These are phyloP conservation scores for Archivesica marissinica DNA, from an alignment of 1,140 invertebrate genomes.

Conservation along the genomic window DNA sequence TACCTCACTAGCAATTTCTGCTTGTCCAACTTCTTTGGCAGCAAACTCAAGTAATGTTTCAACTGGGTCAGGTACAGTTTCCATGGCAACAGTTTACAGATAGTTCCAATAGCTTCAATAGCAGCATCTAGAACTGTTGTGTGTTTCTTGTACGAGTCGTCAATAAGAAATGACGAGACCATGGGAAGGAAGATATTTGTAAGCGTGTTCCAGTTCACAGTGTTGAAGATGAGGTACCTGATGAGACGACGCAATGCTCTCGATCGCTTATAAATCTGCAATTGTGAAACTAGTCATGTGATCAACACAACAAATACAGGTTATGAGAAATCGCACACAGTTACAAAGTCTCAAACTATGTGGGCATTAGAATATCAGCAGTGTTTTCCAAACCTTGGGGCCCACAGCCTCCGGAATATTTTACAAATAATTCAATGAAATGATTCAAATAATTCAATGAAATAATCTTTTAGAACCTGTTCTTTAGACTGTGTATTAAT, in stretches of 20 bases:
- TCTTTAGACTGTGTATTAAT: too few species aligned
- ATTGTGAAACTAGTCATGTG: constrained; percentile 48
- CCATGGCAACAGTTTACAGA: constrained; percentile 93
- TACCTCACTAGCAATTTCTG: constrained; percentile 88
- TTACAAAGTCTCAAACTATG: too few species aligned
- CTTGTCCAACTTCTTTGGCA: constrained; percentile 89
- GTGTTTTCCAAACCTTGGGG: too few species aligned
- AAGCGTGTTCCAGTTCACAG: constrained; percentile 88
- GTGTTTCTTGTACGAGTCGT: constrained; percentile 90
- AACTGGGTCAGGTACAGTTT: constrained; percentile 92
- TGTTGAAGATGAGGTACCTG: constrained; percentile 83
- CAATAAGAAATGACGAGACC: constrained; percentile 91
- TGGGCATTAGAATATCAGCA: too few species aligned
- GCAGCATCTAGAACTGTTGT: constrained; percentile 93
- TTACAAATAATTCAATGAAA: too few species aligned
- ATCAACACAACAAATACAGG: too few species aligned
- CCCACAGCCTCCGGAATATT: too few species aligned
- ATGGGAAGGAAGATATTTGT: constrained; percentile 94
- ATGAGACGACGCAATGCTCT: constrained; percentile 88
- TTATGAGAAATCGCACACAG: too few species aligned
- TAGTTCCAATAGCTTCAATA: constrained; percentile 87
- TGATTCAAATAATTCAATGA: too few species aligned
- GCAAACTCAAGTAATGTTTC: constrained; percentile 90
- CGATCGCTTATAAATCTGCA: constrained; percentile 92
- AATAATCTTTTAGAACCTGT: too few species aligned